Conservation (phyloP, 2,888 invertebrate species). For the Limnephilus rhombicus region DNA sequence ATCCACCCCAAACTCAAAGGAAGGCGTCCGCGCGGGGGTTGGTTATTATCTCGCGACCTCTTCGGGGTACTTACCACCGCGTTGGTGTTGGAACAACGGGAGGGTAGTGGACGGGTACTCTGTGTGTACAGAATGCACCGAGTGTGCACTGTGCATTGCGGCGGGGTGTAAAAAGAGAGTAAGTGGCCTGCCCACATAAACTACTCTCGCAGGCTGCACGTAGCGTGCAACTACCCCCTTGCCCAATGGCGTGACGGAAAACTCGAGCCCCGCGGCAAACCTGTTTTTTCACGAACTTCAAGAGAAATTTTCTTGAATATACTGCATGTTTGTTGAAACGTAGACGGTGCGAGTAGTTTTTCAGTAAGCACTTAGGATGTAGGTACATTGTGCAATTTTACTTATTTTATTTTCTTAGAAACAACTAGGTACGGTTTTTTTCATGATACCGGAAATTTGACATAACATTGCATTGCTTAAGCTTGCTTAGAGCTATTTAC, state of each 20-base stretch:
- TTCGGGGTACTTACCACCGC: background rate
- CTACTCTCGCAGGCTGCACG: background rate
- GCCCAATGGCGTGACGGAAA: background rate
- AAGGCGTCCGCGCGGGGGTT: background rate
- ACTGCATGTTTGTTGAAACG: too few relatives aligned
- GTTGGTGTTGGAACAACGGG: background rate
- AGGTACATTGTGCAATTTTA: too few relatives aligned
- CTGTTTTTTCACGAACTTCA: background rate
- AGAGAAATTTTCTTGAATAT: too few relatives aligned
- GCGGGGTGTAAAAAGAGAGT: background rate
- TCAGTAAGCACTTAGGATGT: too few relatives aligned
- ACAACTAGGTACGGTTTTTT: too few relatives aligned
- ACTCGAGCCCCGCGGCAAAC: background rate
- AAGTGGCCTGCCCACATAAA: background rate
- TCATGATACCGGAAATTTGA: too few relatives aligned
- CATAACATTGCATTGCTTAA: too few relatives aligned
- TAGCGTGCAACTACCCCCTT: too few relatives aligned
- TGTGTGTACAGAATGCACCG: background rate
- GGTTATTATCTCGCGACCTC: background rate
- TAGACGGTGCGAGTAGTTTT: too few relatives aligned
- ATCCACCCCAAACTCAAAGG: background rate
- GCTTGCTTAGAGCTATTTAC: too few relatives aligned
- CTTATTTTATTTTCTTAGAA: too few relatives aligned
- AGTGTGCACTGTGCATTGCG: background rate
- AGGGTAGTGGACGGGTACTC: background rate